phyloP scores from a whole-genome alignment of 2,797 vertebrate species.

The Semaprochilodus insignis region DNA sequence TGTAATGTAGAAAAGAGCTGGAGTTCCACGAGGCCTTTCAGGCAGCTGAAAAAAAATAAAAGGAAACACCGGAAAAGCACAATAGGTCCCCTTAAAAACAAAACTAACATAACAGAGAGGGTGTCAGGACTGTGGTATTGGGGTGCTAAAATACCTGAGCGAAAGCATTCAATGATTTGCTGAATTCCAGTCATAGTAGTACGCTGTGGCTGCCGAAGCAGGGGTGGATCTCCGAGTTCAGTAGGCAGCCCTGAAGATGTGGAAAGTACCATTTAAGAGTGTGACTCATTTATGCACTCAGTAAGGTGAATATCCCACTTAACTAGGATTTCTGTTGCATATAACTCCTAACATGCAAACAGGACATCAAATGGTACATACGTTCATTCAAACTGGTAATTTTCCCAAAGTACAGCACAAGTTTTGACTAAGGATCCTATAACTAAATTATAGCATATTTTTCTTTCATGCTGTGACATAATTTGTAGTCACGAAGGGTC shows the following conservation, averaged over 20 bases:
- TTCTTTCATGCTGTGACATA: too few relatives aligned
- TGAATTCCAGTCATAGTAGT: conserved; percentile 97
- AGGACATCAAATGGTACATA: background rate
- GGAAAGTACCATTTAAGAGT: background rate
- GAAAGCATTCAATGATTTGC: conserved; percentile 97
- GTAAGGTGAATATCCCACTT: background rate
- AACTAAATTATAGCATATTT: too few relatives aligned
- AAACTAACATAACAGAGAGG: background rate
- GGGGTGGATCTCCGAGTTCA: conserved; percentile 92
- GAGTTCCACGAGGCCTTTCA: too few relatives aligned
- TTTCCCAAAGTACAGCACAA: background rate
- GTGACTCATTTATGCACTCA: background rate
- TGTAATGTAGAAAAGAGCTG: too few relatives aligned
- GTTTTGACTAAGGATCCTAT: background rate
- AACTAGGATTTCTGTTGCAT: background rate
- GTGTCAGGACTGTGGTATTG: background rate
- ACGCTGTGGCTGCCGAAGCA: conserved; percentile 92
- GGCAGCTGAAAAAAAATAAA: too few relatives aligned
- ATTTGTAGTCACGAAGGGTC: too few relatives aligned
- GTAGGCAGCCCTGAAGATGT: conserved; percentile 78
- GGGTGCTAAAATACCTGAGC: conserved; percentile 82
- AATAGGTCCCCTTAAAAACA: background rate
- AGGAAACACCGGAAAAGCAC: too few relatives aligned
- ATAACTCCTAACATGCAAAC: background rate
- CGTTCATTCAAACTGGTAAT: background rate